A percentile compares a stretch with the other conserved stretches of the same genome.
Conservation (phyloP, 2,113 vertebrate species). For the Galemys pyrenaicus region DNA sequence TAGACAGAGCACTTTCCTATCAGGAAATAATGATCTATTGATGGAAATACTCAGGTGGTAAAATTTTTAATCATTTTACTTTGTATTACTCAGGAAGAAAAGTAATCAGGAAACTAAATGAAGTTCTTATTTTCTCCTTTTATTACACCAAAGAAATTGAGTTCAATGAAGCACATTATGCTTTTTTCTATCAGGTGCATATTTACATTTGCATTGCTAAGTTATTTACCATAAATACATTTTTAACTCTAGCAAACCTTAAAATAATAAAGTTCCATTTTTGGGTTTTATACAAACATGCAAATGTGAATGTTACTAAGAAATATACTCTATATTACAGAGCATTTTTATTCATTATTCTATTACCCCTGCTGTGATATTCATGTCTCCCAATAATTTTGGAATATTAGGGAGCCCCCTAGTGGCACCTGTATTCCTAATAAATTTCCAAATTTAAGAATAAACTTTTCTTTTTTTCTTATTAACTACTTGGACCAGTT, state of each 20-base stretch:
- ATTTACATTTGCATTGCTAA: constrained; percentile 63
- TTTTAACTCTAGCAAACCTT: constrained; percentile 60
- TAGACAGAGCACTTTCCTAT: not conserved
- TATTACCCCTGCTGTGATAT: not conserved
- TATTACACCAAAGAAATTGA: constrained; percentile 51
- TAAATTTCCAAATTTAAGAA: constrained; percentile 22
- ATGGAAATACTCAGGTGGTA: not conserved
- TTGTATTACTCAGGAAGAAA: constrained; percentile 20
- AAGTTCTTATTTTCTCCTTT: not conserved
- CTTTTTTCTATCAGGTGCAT: constrained; percentile 26
- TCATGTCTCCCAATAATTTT: not conserved
- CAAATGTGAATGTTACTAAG: constrained; percentile 43
- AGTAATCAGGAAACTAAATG: constrained; percentile 49
- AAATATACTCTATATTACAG: constrained; percentile 45
- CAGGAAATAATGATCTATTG: not conserved
- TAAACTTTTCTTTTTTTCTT: not conserved
- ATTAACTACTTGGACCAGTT: not conserved
- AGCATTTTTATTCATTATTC: constrained; percentile 39
- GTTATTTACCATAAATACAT: constrained; percentile 62
- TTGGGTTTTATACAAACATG: constrained; percentile 25
- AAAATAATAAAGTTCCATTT: constrained; percentile 65
- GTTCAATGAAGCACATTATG: not conserved
- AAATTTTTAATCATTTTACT: constrained; percentile 19
- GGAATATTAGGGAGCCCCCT: constrained; percentile 69
- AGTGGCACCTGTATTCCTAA: constrained; percentile 52